Base-by-base conservation (phyloP, 2,797 vertebrate genomes). In the Squalus acanthias region DNA sequence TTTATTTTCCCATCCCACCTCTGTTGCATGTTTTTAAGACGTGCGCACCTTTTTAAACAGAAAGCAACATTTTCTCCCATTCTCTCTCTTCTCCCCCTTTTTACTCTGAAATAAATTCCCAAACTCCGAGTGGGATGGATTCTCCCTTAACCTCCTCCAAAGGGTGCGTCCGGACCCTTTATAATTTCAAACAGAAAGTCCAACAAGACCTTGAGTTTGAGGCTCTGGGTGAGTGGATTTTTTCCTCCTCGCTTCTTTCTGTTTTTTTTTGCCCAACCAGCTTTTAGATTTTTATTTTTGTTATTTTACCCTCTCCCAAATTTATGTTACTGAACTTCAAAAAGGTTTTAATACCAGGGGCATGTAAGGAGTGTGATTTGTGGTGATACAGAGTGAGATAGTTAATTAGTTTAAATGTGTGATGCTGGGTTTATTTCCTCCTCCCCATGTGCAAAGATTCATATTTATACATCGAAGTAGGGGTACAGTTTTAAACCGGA, bases 331-430 rank as follows among this genome's bases (percentile, higher is more conserved):
- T 96, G 96, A 97, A 96, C 97, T 96, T 95, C 96, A 65, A 85
- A 46, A 96, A 89, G 96, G 96, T 97, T 96, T 97, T 97, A 97
- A 97, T 95, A 96, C 20, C 63, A 53, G 76, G 46, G 96, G 76
- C 96, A 96, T 96, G 96, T 96, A 97, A 97, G 96, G 96, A 82
- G 95, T 96, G 89, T 88, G n/a, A 22, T 53, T 22, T 93, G 9
- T 67, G 94, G 97, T 97, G 97, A 97, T 96, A 97, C 97, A 96
- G 92, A 96, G 97, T 97, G 96, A 97, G 96, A 93, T 96, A 50
- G 92, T 67, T 96, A 96, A 96, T 10, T 8, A 57, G 79, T 96
- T 96, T 96, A 96, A 96, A 94, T 96, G 96, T 96, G 96, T 96
- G 96, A 96, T 96, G 97, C 97, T 96, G 12, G 17, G 57, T 72